Conservation (phyloP, 2,797 vertebrate genomes). For the Labroides dimidiatus region DNA sequence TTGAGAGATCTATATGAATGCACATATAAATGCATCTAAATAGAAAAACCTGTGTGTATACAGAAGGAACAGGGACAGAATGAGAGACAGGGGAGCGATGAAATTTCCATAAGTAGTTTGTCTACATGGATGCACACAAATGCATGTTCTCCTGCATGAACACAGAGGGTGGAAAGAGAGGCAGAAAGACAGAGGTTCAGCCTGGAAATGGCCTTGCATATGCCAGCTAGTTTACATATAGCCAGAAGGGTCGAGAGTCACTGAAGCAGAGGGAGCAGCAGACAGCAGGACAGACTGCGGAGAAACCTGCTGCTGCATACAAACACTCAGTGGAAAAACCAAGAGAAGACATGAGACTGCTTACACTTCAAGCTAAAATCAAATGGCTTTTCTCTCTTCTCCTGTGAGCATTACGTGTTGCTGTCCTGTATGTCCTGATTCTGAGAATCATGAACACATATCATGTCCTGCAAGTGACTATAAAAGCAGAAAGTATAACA, state of each 20-base stretch:
- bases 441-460: neutral
- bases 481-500: neutral
- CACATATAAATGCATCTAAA: constrained; percentile 18
- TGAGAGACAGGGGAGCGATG: constrained; percentile 13
- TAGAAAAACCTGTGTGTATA: neutral
- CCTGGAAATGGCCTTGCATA: constrained; percentile 35
- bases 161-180: constrained; percentile 28
- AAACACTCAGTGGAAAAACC: constrained; percentile 12
- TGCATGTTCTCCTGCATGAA: constrained; percentile 51
- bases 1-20: neutral
- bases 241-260: constrained; percentile 44
- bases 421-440: neutral
- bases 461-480: neutral
- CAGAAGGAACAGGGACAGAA: neutral
- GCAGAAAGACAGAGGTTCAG: constrained; percentile 29
- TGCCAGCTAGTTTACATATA: constrained; percentile 48
- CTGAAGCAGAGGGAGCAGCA: constrained; percentile 47
- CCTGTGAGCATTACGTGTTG: neutral
- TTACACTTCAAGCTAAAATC: neutral
- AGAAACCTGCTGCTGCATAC: constrained; percentile 50
- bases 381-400: neutral
- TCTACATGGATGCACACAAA: constrained; percentile 54
- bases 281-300: constrained; percentile 48
- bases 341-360: neutral
- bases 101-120: constrained; percentile 52